These are phyloP conservation scores for Cotesia glomerata DNA, from an alignment of 1,140 invertebrate genomes.

Conservation along the genomic window DNA sequence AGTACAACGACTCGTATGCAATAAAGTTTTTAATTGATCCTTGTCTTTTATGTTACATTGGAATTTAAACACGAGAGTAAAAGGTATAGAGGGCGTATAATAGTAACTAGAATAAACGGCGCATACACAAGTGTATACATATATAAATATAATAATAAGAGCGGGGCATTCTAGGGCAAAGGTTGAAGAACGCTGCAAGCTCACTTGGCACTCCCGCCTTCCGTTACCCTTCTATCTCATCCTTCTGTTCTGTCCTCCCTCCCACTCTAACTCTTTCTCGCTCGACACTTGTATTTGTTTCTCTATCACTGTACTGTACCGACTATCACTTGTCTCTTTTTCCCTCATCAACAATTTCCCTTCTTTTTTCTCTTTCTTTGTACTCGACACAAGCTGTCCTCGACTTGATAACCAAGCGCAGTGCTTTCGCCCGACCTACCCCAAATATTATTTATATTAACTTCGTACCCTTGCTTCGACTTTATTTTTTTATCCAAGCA, in stretches of 20 bases:
- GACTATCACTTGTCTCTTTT: slow-evolving; percentile 25
- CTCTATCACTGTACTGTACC: background rate
- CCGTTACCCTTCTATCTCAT: background rate
- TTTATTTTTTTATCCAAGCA: background rate
- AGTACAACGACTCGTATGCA: slow-evolving; percentile 3
- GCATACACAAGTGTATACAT: background rate
- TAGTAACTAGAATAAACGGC: slow-evolving; percentile 3
- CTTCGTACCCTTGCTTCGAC: background rate
- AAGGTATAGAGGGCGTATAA: background rate
- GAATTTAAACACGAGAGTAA: background rate
- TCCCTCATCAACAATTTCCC: background rate
- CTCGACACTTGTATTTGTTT: slow-evolving; percentile 36
- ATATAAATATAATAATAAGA: background rate
- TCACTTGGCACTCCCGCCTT: slow-evolving; percentile 15
- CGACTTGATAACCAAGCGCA: slow-evolving; percentile 9
- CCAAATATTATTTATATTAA: slow-evolving; percentile 37
- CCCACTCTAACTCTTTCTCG: slow-evolving; percentile 23
- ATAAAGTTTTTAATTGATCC: slow-evolving; percentile 5
- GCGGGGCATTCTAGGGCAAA: slow-evolving; percentile 60
- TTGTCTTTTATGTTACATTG: background rate
- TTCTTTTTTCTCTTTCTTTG: slow-evolving; percentile 9
- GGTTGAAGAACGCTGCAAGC: slow-evolving; percentile 59
- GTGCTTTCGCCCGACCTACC: slow-evolving; percentile 53
- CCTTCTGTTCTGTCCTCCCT: slow-evolving; percentile 13
- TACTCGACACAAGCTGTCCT: slow-evolving; percentile 14